A percentile compares a stretch with the other conserved stretches of the same genome.
These are phyloP conservation scores for Sinelater perroti DNA, from an alignment of 2,888 invertebrate species.

Conservation along the genomic window DNA sequence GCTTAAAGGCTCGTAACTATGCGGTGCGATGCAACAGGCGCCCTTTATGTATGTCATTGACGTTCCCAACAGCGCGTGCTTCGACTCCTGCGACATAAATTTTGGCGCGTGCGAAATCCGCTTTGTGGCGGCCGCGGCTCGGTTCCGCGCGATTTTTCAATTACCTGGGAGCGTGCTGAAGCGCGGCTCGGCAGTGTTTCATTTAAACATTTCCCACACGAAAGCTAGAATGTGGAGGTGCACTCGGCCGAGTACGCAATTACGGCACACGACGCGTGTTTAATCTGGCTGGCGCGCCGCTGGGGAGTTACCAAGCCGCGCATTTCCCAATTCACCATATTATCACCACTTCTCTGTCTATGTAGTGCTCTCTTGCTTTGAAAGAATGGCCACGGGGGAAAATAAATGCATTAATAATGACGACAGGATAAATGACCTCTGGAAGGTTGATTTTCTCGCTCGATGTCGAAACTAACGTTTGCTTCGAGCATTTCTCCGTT, in stretches of 20 bases:
- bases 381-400: not conserved
- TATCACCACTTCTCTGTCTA: conserved; percentile 30
- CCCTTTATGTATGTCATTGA: not conserved
- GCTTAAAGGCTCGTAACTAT: not conserved
- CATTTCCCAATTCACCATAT: conserved; percentile 34
- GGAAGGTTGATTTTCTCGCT: no score
- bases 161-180: not conserved
- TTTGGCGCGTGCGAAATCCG: not conserved
- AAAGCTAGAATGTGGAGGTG: conserved; percentile 26
- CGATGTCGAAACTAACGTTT: no score
- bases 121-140: not conserved
- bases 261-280: conserved; percentile 34
- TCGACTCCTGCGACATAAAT: no score
- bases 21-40: conserved; percentile 1
- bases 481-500: no score
- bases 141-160: conserved; percentile 1
- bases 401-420: conserved; percentile 17
- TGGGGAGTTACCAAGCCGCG: conserved; percentile 27
- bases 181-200: conserved; percentile 10
- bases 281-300: conserved; percentile 31
- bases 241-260: conserved; percentile 32
- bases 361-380: conserved; percentile 10
- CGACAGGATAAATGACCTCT: no score
- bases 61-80: not conserved
- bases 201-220: conserved; percentile 19